phyloP scores from a whole-genome alignment of 2,113 vertebrate species.

The Rostratula benghalensis region DNA sequence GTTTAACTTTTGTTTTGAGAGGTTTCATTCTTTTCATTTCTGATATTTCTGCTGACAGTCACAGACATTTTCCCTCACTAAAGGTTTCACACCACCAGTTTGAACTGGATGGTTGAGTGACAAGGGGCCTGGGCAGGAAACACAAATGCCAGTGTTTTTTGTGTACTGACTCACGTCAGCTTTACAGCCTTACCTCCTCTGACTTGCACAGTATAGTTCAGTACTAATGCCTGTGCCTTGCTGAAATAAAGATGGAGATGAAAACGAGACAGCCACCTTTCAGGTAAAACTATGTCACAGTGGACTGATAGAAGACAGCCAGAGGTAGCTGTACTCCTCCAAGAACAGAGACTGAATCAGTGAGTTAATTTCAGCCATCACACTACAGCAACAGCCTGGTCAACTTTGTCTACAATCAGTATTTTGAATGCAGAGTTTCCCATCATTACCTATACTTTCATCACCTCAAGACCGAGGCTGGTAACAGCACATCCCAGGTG shows the following conservation, averaged over 20 bases:
- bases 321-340: neutral
- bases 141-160: neutral
- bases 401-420: neutral
- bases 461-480: neutral
- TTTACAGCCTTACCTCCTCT: neutral
- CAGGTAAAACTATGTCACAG: neutral
- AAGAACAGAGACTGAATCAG: neutral
- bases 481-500: neutral
- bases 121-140: neutral
- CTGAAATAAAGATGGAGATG: neutral
- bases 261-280: neutral
- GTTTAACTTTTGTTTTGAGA: neutral
- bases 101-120: neutral
- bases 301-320: neutral
- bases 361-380: neutral
- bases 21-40: neutral
- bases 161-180: neutral
- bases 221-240: neutral
- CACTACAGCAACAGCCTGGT: neutral
- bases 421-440: neutral
- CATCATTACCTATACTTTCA: neutral
- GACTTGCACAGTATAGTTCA: neutral
- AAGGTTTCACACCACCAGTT: neutral
- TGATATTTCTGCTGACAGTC: neutral
- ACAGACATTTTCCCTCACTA: neutral